Percentiles rank a stretch among this genome's conserved stretches.
Evolutionary conservation across 2,888 invertebrate species (phyloP).

Genomic region (Drosophila atroscutellata): DNA sequence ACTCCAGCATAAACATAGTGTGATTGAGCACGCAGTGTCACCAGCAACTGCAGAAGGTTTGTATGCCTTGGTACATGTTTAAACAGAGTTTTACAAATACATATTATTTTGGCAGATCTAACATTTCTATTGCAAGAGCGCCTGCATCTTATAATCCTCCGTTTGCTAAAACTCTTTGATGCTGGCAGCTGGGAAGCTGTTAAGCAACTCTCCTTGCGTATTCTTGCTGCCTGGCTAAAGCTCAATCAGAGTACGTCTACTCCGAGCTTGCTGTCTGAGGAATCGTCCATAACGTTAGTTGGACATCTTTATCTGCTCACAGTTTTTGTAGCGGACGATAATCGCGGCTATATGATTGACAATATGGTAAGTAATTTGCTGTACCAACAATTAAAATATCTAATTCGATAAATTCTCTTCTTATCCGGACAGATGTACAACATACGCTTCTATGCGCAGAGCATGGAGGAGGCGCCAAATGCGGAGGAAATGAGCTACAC

Average conservation of each 20-base stretch:
- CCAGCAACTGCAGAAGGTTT: constrained; percentile 59
- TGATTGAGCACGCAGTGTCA: constrained; percentile 67
- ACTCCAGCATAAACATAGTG: constrained; percentile 43
- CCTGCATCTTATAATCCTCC: constrained; percentile 72
- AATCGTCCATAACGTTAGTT: constrained; percentile 61
- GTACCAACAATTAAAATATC: not conserved
- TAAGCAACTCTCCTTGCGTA: constrained; percentile 78
- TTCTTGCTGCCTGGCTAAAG: constrained; percentile 78
- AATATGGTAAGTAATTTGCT: constrained; percentile 67
- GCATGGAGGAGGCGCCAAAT: constrained; percentile 61
- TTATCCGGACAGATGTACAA: constrained; percentile 72
- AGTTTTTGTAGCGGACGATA: constrained; percentile 76
- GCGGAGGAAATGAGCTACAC: constrained; percentile 52
- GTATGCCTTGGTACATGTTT: not conserved
- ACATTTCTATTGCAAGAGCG: constrained; percentile 73
- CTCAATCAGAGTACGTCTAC: constrained; percentile 27
- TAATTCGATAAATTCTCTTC: not conserved
- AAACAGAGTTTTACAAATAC: not conserved
- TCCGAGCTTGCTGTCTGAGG: constrained; percentile 42
- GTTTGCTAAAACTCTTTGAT: constrained; percentile 81
- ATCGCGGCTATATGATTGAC: constrained; percentile 79
- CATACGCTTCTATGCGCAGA: constrained; percentile 79
- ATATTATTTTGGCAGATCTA: constrained; percentile 56
- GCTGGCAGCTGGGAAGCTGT: constrained; percentile 79
- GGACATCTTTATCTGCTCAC: constrained; percentile 79